Evolutionary conservation across 2,888 invertebrate species (phyloP).

Genomic region (Plagiodera versicolora): DNA sequence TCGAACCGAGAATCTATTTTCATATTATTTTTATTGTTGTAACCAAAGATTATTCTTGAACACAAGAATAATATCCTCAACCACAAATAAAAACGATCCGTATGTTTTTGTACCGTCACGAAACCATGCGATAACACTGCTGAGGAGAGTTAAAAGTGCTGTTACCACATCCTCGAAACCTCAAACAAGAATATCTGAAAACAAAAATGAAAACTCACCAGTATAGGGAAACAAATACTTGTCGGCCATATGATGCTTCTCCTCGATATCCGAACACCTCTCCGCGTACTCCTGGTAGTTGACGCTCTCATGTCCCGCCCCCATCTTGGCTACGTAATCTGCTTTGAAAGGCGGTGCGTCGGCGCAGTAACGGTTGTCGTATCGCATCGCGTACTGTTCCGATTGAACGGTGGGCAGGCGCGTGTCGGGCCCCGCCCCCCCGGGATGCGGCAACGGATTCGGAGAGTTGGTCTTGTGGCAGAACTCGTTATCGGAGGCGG

Average conservation of each 20-base stretch:
- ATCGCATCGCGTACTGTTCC: conserved; percentile 56
- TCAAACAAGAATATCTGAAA: conserved; percentile 20
- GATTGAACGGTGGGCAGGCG: conserved; percentile 57
- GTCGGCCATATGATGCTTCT: conserved; percentile 72
- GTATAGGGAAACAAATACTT: conserved; percentile 86
- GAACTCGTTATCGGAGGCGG: conserved; percentile 75
- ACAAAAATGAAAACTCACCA: conserved; percentile 53
- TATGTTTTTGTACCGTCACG: too few relatives aligned
- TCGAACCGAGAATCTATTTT: too few relatives aligned
- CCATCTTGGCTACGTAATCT: conserved; percentile 49
- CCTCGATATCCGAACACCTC: conserved; percentile 70
- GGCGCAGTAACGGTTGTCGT: conserved; percentile 48
- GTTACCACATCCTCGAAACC: too few relatives aligned
- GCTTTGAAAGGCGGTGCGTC: conserved; percentile 43
- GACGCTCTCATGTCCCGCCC: conserved; percentile 49
- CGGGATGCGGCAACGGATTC: conserved; percentile 72
- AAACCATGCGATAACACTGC: too few relatives aligned
- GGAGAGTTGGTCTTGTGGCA: conserved; percentile 65
- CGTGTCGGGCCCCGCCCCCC: conserved; percentile 70
- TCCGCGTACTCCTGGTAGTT: conserved; percentile 63
- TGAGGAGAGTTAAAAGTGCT: too few relatives aligned
- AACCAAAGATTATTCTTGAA: too few relatives aligned
- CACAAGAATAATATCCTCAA: too few relatives aligned
- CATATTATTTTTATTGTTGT: too few relatives aligned
- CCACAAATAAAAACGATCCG: too few relatives aligned